Evolutionary conservation across 2,888 invertebrate species (phyloP).

Genomic region (Ommatoiulus sabulosus): DNA sequence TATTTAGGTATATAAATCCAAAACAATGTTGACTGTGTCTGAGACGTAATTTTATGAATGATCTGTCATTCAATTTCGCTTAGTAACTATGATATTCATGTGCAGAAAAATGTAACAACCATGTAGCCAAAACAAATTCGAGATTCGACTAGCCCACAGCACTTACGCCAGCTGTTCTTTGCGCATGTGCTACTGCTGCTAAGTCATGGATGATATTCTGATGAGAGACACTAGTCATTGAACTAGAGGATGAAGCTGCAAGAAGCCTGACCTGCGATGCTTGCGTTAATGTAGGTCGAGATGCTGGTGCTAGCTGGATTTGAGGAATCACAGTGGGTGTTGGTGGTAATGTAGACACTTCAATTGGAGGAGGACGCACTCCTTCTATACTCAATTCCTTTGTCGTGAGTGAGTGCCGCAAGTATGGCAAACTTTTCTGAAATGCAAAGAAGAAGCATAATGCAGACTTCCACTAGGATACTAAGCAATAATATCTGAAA

Average conservation of each 20-base stretch:
- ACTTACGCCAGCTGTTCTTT: slow-evolving; percentile 26
- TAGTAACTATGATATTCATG: background rate
- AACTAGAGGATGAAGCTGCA: slow-evolving; percentile 52
- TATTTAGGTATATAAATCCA: too few relatives aligned
- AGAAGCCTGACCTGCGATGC: slow-evolving; percentile 42
- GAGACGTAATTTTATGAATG: background rate
- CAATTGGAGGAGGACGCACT: slow-evolving; percentile 87
- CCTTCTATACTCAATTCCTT: slow-evolving; percentile 95
- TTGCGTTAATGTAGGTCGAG: slow-evolving; percentile 51
- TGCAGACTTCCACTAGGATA: background rate
- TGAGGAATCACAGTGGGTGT: slow-evolving; percentile 60
- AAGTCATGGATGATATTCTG: slow-evolving; percentile 26
- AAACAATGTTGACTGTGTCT: too few relatives aligned
- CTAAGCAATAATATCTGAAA: too few relatives aligned
- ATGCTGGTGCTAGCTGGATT: slow-evolving; percentile 60
- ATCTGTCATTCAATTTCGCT: background rate
- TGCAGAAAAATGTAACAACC: background rate
- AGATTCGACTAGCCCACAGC: background rate
- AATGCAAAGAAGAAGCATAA: slow-evolving; percentile 63
- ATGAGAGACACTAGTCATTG: slow-evolving; percentile 47
- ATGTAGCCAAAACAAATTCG: background rate
- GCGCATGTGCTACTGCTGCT: slow-evolving; percentile 18
- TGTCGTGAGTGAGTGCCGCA: slow-evolving; percentile 88
- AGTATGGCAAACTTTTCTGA: slow-evolving; percentile 93
- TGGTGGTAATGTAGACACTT: slow-evolving; percentile 73